Conservation (phyloP, 1,140 invertebrate species). For the Mesaphorura yosii region DNA sequence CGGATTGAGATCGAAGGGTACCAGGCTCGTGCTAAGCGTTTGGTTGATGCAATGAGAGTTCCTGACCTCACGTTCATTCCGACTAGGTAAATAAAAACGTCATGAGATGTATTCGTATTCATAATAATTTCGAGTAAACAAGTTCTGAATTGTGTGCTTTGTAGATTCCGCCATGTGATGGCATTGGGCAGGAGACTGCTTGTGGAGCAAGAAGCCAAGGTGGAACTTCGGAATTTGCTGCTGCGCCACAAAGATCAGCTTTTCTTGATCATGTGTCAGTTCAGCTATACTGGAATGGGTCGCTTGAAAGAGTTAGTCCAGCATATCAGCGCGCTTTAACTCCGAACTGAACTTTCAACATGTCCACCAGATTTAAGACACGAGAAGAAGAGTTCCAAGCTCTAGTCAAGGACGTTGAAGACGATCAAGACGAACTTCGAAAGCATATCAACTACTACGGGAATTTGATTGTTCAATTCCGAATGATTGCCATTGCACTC, state of each 20-base stretch:
- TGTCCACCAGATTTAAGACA: constrained; percentile 2
- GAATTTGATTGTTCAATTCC: constrained; percentile 7
- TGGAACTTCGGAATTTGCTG: constrained; percentile 14
- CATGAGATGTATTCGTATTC: not conserved
- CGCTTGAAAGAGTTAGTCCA: constrained; percentile 6
- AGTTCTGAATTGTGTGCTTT: not conserved
- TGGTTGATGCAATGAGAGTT: constrained; percentile 29
- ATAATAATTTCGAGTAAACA: not conserved
- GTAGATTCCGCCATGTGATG: constrained; percentile 20
- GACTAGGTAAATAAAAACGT: too few relatives aligned
- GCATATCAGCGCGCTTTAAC: constrained; percentile 1
- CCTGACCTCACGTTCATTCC: constrained; percentile 27
- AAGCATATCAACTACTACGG: constrained; percentile 12
- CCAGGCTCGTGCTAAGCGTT: constrained; percentile 18
- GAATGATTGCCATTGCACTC: constrained; percentile 13
- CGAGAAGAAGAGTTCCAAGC: constrained; percentile 1
- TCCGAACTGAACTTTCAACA: not conserved
- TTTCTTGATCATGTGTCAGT: constrained; percentile 23
- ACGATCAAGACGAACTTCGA: not conserved
- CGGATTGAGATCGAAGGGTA: constrained; percentile 21
- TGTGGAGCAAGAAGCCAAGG: constrained; percentile 5
- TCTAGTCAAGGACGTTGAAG: not conserved
- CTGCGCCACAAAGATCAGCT: constrained; percentile 24
- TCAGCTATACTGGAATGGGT: constrained; percentile 20
- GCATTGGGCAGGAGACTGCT: constrained; percentile 11